Percentiles rank a stretch among this genome's conserved stretches.
Conservation (phyloP, 1,140 invertebrate genomes). For the Drosophila micromelanica region DNA sequence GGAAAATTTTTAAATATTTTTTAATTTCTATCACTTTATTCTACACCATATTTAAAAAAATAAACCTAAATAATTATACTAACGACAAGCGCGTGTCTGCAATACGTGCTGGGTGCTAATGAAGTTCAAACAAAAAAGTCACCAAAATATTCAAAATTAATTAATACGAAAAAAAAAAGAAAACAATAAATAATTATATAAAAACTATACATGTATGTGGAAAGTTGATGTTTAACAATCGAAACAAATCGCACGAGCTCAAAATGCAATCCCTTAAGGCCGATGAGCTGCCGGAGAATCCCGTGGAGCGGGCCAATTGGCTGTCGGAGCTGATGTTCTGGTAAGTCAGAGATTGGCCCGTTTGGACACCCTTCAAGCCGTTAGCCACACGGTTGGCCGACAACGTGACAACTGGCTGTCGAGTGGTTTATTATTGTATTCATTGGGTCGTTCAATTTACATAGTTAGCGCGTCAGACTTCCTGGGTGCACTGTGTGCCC, state of each 20-base stretch:
- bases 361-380: neutral
- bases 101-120: conserved; percentile 57
- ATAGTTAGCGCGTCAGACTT: conserved; percentile 22
- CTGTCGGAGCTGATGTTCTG: conserved; percentile 69
- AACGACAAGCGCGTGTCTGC: conserved; percentile 67
- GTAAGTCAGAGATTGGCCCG: conserved; percentile 42
- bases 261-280: conserved; percentile 74
- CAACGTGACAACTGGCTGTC: conserved; percentile 33
- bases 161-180: conserved; percentile 18
- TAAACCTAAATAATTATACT: conserved; percentile 72
- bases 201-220: neutral
- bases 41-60: conserved; percentile 5
- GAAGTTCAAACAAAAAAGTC: conserved; percentile 27
- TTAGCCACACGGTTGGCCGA: neutral
- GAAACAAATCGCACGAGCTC: conserved; percentile 15
- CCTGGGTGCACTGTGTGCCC: neutral
- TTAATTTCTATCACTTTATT: too few species aligned
- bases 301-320: conserved; percentile 63
- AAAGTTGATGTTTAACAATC: conserved; percentile 14
- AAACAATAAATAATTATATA: conserved; percentile 3
- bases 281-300: conserved; percentile 69
- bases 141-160: conserved; percentile 12
- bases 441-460: conserved; percentile 67
- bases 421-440: conserved; percentile 61
- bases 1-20: conserved; percentile 39